These are phyloP conservation scores for Drosophila aldrichi DNA, from an alignment of 2,888 invertebrate genomes.

Conservation along the genomic window DNA sequence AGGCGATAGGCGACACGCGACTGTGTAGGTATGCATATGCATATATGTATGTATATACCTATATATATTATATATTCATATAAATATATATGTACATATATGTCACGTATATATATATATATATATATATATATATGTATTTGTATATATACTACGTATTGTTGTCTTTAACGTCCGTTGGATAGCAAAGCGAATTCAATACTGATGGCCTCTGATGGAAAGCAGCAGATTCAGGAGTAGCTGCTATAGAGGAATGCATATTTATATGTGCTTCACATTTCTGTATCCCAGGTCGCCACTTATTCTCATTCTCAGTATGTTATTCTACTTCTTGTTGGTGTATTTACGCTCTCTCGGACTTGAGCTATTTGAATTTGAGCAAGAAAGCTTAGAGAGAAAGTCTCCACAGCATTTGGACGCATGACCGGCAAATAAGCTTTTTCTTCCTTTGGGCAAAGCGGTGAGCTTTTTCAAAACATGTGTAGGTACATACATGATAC, in stretches of 20 bases:
- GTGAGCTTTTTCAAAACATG: conserved; percentile 1
- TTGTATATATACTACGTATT: conserved; percentile 8
- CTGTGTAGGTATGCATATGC: conserved; percentile 13
- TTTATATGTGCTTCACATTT: conserved; percentile 42
- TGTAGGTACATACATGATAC: not conserved
- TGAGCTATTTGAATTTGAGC: conserved; percentile 10
- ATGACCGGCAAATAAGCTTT: conserved; percentile 35
- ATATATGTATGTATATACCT: not conserved
- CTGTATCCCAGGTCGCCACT: conserved; percentile 51
- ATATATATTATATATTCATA: not conserved
- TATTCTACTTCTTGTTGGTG: not conserved
- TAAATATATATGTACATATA: conserved; percentile 2
- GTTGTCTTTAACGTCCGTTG: conserved; percentile 63
- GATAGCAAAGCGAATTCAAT: conserved; percentile 69
- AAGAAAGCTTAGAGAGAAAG: conserved; percentile 26
- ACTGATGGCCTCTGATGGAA: conserved; percentile 49
- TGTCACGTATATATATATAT: conserved; percentile 4
- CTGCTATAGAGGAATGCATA: conserved; percentile 20
- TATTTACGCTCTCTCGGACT: conserved; percentile 23
- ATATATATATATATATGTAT: not conserved
- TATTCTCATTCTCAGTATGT: conserved; percentile 14
- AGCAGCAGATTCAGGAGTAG: conserved; percentile 47
- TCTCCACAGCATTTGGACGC: conserved; percentile 41
- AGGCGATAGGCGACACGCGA: conserved; percentile 54
- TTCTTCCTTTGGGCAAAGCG: conserved; percentile 9